A percentile compares a stretch with the other conserved stretches of the same genome.
Evolutionary conservation across 2,797 vertebrate genomes (phyloP).

Genomic region (Caiman crocodilus): DNA sequence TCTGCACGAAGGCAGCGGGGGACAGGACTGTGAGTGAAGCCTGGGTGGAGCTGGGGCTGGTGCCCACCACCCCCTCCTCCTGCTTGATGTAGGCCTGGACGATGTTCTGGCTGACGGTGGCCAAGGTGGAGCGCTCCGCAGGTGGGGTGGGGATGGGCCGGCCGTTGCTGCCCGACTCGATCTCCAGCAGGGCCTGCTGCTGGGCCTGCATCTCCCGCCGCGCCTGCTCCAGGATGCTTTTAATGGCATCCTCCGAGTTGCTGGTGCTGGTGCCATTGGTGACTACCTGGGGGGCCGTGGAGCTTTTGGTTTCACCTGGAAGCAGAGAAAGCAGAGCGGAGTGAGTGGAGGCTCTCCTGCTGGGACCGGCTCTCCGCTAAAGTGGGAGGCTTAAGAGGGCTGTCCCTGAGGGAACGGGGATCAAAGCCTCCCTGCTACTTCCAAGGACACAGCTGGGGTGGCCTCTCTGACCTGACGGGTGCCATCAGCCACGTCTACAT

Average conservation of each 20-base stretch:
- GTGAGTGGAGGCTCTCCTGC: neutral
- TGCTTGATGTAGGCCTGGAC: constrained; percentile 89
- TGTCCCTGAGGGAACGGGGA: neutral
- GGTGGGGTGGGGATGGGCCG: constrained; percentile 62
- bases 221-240: constrained; percentile 94
- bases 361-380: no score
- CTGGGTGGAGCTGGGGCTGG: constrained; percentile 82
- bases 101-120: constrained; percentile 73
- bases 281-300: constrained; percentile 71
- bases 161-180: constrained; percentile 85
- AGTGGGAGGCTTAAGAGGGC: no score
- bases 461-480: no score
- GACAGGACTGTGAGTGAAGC: constrained; percentile 91
- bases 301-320: constrained; percentile 87
- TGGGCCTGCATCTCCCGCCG: constrained; percentile 94
- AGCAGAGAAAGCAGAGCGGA: neutral
- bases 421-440: neutral
- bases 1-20: constrained; percentile 95
- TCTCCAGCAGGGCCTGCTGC: constrained; percentile 94
- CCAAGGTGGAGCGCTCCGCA: constrained; percentile 69
- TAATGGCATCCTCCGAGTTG: constrained; percentile 92
- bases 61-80: constrained; percentile 85
- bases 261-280: constrained; percentile 75
- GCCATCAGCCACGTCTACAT: no score
- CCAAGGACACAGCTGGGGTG: neutral